Base-by-base conservation (phyloP, 2,797 vertebrate genomes). In the Bradypodion pumilum region DNA sequence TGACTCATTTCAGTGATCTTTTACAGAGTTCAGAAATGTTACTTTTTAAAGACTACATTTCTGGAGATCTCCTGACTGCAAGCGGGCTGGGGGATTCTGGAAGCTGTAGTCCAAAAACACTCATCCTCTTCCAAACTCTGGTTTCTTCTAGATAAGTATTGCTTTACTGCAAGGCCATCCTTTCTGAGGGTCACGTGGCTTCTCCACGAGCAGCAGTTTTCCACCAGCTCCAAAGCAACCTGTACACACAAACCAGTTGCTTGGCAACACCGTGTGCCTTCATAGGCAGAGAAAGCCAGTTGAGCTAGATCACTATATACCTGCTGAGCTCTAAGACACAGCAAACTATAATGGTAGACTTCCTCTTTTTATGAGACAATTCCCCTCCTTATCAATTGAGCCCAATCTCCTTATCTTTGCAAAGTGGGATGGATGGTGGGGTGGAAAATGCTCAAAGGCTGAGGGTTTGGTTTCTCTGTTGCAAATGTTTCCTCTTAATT, bases 241-340 rank as follows among this genome's bases (percentile, higher is more conserved):
- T 82, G 65, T 44, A 44, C 21, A 77, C 16, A 44, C 74, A 77
- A 76, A 40, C 81, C 19, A 77, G 74, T 77, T 83, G 46, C 49
- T 77, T 60, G 65, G 74, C 52, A 83, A 56, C 52, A 19, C 52
- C 16, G 21, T 37, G 49, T 37, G 37, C 40, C 40, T 73, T 79
- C n/a, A 46, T 21, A 60, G 52, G 12, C n/a, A 35, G 60, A 27
- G 62, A 40, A 83, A 76, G 35, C 74, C 35, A 65, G 66, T 59
- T 83, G 82, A 69, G 66, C 32, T 77, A 12, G 49, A 76, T 77
- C 46, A 59, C 7, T n/a, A 60, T 27, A 12, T n/a, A 65, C 32
- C 40, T 75, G 73, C 42, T 83, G 37, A 76, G 49, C 72, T 60
- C 68, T 7, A 60, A 42, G 32, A 29, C 12, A 37, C 49, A 27